Evolutionary conservation across 2,113 vertebrate genomes (phyloP).

Genomic region (Etheostoma spectabile): DNA sequence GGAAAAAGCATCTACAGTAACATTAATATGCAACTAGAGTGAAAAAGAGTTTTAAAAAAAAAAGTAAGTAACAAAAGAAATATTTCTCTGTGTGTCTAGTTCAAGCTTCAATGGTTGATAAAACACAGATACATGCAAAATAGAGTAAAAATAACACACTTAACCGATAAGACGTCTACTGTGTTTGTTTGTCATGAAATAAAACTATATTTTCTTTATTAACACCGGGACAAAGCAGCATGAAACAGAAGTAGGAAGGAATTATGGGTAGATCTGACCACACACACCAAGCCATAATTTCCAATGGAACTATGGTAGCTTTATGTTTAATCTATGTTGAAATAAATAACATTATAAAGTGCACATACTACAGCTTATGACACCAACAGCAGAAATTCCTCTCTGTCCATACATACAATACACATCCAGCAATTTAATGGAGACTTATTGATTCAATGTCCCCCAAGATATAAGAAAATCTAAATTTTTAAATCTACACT

Average conservation of each 20-base stretch:
- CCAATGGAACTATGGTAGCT: slow-evolving; percentile 40
- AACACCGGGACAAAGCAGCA: slow-evolving; percentile 42
- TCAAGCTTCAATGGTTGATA: slow-evolving; percentile 34
- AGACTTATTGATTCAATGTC: background rate
- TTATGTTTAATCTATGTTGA: slow-evolving; percentile 39
- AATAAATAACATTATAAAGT: slow-evolving; percentile 79
- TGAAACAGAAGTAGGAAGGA: slow-evolving; percentile 24
- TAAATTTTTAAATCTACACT: slow-evolving; percentile 13
- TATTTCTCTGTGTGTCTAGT: slow-evolving; percentile 17
- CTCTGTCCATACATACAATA: slow-evolving; percentile 40
- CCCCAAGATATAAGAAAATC: background rate
- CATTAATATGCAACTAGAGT: slow-evolving; percentile 28
- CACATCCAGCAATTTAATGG: background rate
- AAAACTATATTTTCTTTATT: slow-evolving; percentile 54
- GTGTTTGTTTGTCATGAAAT: slow-evolving; percentile 58
- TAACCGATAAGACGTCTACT: slow-evolving; percentile 75
- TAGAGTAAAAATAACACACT: slow-evolving; percentile 31
- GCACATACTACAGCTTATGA: slow-evolving; percentile 68
- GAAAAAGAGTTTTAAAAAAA: slow-evolving; percentile 22
- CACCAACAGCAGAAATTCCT: slow-evolving; percentile 22
- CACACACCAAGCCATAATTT: slow-evolving; percentile 10
- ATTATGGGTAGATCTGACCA: background rate
- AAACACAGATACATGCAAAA: slow-evolving; percentile 49
- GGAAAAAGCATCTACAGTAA: slow-evolving; percentile 50
- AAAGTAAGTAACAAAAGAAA: background rate